Conservation (phyloP, 2,113 vertebrate species). For the Vicugna pacos region DNA sequence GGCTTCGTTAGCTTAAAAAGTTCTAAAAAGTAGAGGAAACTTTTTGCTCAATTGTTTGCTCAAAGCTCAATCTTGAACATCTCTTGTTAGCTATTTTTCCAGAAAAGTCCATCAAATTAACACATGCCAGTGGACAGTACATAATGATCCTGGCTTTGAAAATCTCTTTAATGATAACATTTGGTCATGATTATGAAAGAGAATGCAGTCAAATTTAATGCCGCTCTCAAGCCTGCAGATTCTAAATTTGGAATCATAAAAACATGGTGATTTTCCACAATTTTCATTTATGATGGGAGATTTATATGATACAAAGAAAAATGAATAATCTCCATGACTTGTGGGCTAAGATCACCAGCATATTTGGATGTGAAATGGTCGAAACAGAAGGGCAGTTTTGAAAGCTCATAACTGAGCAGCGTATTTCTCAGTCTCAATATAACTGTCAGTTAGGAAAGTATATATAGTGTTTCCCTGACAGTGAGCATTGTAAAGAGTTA, state of each 20-base stretch:
- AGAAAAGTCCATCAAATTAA: not conserved
- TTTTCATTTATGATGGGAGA: slow-evolving; percentile 6
- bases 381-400: not conserved
- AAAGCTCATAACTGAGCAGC: not conserved
- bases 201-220: not conserved
- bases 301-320: not conserved
- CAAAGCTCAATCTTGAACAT: not conserved
- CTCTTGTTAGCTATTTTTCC: not conserved
- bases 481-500: not conserved
- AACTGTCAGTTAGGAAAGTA: not conserved
- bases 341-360: not conserved
- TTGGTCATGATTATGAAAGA: not conserved
- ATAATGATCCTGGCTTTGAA: no score
- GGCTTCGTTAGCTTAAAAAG: not conserved
- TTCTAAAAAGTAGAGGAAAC: not conserved
- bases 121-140: not conserved
- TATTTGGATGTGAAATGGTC: not conserved
- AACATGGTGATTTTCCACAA: not conserved
- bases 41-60: no score
- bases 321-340: not conserved
- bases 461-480: not conserved
- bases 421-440: no score
- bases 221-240: not conserved
- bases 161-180: not conserved
- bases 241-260: not conserved